Conservation (phyloP, 2,113 vertebrate genomes). For the Engystomops pustulosus region DNA sequence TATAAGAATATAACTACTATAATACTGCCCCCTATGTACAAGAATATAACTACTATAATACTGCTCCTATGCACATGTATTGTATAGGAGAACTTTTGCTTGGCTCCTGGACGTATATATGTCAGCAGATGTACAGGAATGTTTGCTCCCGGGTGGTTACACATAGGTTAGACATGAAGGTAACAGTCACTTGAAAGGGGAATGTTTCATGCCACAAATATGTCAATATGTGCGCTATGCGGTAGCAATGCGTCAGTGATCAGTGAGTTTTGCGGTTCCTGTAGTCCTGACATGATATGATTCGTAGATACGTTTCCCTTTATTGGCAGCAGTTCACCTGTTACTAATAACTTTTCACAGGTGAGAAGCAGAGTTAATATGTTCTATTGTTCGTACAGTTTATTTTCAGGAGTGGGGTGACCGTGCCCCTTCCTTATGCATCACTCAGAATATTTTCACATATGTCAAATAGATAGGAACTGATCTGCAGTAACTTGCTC, state of each 20-base stretch:
- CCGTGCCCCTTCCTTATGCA: too few species aligned
- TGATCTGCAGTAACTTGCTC: too few species aligned
- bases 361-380: not conserved
- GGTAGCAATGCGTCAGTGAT: constrained; percentile 6
- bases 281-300: not conserved
- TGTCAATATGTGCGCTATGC: too few species aligned
- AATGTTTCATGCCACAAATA: too few species aligned
- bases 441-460: too few species aligned
- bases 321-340: not conserved
- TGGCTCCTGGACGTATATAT: too few species aligned
- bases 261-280: not conserved
- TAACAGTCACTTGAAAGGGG: not conserved
- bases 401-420: too few species aligned
- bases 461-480: too few species aligned
- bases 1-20: too few species aligned
- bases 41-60: not conserved
- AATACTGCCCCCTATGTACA: too few species aligned
- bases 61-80: not conserved
- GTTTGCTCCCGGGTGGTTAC: not conserved
- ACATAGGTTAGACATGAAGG: constrained; percentile 1
- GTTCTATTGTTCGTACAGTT: too few species aligned
- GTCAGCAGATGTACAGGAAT: not conserved
- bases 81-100: too few species aligned
- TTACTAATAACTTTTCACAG: not conserved
- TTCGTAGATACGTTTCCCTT: not conserved